These are phyloP conservation scores for Notolabrus celidotus DNA, from an alignment of 2,797 vertebrate species.

Conservation along the genomic window DNA sequence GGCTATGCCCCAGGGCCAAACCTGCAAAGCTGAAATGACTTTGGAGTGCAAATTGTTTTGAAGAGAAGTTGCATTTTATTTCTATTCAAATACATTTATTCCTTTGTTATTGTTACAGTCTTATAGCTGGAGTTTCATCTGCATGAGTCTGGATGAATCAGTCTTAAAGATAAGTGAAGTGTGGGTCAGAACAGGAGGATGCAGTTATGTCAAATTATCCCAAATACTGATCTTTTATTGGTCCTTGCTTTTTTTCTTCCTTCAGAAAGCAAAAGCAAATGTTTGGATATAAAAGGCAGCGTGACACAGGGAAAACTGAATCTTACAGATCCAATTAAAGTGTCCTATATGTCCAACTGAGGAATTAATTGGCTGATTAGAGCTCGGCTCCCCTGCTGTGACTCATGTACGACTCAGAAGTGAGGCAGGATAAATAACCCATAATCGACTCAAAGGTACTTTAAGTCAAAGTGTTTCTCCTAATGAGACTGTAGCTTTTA, in stretches of 20 bases:
- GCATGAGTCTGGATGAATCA: slow-evolving; percentile 13
- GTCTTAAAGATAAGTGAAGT: background rate
- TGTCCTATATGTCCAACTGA: slow-evolving; percentile 21
- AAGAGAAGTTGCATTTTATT: slow-evolving; percentile 39
- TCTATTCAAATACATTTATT: slow-evolving; percentile 32
- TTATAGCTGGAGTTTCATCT: slow-evolving; percentile 7
- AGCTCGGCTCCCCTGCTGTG: slow-evolving; percentile 25
- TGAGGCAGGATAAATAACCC: slow-evolving; percentile 32
- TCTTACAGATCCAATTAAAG: slow-evolving; percentile 42
- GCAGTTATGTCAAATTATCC: background rate
- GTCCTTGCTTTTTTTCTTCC: background rate
- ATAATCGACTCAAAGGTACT: slow-evolving; percentile 21
- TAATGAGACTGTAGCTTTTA: slow-evolving; percentile 25
- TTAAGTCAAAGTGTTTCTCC: slow-evolving; percentile 21
- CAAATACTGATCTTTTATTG: slow-evolving; percentile 2
- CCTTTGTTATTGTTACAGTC: background rate
- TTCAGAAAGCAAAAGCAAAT: background rate
- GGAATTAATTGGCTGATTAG: slow-evolving; percentile 47
- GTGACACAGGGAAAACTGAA: slow-evolving; percentile 12
- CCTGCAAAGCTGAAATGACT: slow-evolving; percentile 27
- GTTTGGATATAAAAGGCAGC: background rate
- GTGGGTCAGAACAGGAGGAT: background rate
- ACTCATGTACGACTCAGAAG: slow-evolving; percentile 18
- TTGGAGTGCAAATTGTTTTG: slow-evolving; percentile 41
- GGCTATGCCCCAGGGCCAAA: slow-evolving; percentile 19